These are phyloP conservation scores for Ammodytes marinus DNA, from an alignment of 2,113 vertebrate species.

Conservation along the genomic window DNA sequence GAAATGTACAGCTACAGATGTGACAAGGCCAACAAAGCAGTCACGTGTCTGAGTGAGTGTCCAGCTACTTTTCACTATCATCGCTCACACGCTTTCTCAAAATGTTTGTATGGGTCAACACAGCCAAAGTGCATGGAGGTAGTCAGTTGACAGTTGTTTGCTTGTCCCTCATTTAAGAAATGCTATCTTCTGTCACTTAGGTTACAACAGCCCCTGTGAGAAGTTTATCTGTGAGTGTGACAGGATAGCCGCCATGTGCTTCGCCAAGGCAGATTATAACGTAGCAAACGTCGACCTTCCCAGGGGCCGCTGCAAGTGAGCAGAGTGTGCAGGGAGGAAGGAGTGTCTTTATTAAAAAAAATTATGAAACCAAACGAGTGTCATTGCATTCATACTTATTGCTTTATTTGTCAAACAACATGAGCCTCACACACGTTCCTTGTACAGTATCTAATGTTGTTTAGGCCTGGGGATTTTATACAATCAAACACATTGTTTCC, in stretches of 20 bases:
- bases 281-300: neutral
- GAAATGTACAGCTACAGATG: conserved; percentile 78
- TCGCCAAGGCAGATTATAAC: conserved; percentile 78
- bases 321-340: neutral
- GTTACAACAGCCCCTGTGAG: conserved; percentile 72
- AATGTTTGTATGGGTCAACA: too few relatives aligned
- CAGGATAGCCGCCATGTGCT: conserved; percentile 84
- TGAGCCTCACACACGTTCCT: neutral
- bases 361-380: neutral
- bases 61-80: neutral
- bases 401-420: conserved; percentile 14
- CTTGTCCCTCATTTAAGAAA: neutral
- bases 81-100: too few relatives aligned
- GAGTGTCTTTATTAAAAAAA: neutral
- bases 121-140: neutral
- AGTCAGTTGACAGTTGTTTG: neutral
- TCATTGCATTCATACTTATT: neutral
- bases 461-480: too few relatives aligned
- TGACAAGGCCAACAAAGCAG: conserved; percentile 27
- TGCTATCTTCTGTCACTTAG: conserved; percentile 63
- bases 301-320: conserved; percentile 53
- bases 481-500: neutral
- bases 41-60: conserved; percentile 86
- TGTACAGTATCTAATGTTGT: too few relatives aligned
- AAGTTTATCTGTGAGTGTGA: conserved; percentile 89